phyloP scores from a whole-genome alignment of 2,113 vertebrate genomes.

The Lathamus discolor region DNA sequence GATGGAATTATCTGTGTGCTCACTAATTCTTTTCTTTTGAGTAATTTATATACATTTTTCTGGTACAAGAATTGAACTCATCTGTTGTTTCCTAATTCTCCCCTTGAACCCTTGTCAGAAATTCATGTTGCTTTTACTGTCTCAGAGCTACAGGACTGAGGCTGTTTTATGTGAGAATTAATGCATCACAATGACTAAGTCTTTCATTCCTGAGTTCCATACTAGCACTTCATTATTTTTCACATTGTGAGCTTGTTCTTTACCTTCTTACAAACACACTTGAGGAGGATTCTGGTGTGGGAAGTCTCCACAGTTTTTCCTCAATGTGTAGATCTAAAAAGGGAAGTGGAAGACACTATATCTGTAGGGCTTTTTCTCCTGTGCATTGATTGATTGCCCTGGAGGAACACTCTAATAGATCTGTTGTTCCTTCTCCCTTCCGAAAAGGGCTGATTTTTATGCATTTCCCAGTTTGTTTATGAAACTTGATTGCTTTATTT shows the following conservation, averaged over 20 bases:
- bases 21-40: background rate
- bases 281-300: background rate
- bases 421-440: background rate
- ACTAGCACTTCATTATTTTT: background rate
- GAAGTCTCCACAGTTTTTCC: background rate
- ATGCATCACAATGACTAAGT: background rate
- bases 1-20: background rate
- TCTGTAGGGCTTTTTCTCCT: background rate
- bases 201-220: background rate
- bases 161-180: background rate
- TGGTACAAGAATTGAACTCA: background rate
- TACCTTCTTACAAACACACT: background rate
- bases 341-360: background rate
- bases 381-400: background rate
- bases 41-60: background rate
- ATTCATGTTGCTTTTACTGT: background rate
- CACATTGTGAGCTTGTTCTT: background rate
- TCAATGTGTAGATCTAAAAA: background rate
- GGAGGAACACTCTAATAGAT: background rate
- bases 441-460: background rate
- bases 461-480: background rate
- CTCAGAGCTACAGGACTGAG: background rate
- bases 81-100: background rate
- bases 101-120: background rate
- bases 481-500: background rate